A percentile compares a stretch with the other conserved stretches of the same genome.
phyloP scores from a whole-genome alignment of 2,888 invertebrate genomes.

The Aphodius sticticus region DNA sequence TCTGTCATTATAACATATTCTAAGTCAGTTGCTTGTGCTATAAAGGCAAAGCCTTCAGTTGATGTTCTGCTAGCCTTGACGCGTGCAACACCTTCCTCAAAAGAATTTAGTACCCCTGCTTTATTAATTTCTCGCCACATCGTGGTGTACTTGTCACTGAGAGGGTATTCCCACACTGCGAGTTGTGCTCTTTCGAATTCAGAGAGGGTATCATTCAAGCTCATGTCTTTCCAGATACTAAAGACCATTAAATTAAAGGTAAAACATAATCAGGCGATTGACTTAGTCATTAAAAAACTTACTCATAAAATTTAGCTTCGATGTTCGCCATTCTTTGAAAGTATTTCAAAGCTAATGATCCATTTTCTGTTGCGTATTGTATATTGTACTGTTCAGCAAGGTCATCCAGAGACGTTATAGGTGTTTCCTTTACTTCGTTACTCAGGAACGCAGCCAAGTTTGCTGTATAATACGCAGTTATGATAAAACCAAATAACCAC shows the following conservation, averaged over 20 bases:
- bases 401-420: slow-evolving; percentile 91
- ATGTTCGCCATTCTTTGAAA: slow-evolving; percentile 96
- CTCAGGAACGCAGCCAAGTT: slow-evolving; percentile 98
- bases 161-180: slow-evolving; percentile 99
- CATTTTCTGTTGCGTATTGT: slow-evolving; percentile 90
- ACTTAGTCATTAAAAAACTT: slow-evolving; percentile 90
- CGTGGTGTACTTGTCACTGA: slow-evolving; percentile 97
- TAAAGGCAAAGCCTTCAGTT: slow-evolving; percentile 72
- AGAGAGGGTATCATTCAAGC: no score
- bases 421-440: slow-evolving; percentile 89
- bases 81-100: slow-evolving; percentile 83
- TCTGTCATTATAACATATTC: slow-evolving; percentile 76
- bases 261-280: no score
- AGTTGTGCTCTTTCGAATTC: no score
- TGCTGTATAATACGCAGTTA: slow-evolving; percentile 98
- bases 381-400: slow-evolving; percentile 92
- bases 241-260: no score
- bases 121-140: slow-evolving; percentile 96
- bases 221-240: slow-evolving; percentile 98
- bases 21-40: slow-evolving; percentile 95
- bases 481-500: no score
- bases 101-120: slow-evolving; percentile 79
- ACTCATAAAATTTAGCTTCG: no score
- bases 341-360: slow-evolving; percentile 91
- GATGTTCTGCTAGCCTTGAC: slow-evolving; percentile 72